Evolutionary conservation across 2,888 invertebrate species (phyloP), one percentile per base, ranked within the genome.

Genomic region (Eupithecia inturbata): DNA sequence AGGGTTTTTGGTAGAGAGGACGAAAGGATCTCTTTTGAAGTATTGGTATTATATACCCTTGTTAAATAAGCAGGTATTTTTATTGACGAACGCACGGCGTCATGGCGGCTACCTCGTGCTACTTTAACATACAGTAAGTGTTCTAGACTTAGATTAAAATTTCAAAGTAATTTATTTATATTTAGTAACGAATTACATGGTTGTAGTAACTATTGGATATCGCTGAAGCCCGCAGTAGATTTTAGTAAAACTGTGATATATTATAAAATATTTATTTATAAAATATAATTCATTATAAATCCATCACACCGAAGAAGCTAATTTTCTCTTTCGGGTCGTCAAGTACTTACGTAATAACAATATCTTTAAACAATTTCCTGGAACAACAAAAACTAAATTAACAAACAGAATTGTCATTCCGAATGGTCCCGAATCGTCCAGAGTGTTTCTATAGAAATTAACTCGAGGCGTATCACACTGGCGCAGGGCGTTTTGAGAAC

Each of bases 381-480:
- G n/a, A 22, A 31, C 63, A 70, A 26, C 64, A 64, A 70, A 70
- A 70, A 70, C 70, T 49, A 70, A 70, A 64, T 70, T 70, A 49
- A 53, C 26, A 26, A 63, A 70, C 70, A 16, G 49, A 70, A 70
- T 70, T 70, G 64, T 64, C 64, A 49, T 70, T 70, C 64, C 16
- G 49, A 64, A 36, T 36, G 64, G 64, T 36, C 36, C 36, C 14
- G 19, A 33, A 49, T 64, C 33, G 70, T 64, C 26, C 26, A 16
- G 45, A 36, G 64, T 64, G 60, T 41, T 69, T 45, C 49, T 53
- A 22, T 62, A 60, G 28, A 62, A 69, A 69, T 69, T 62, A 64
- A 22, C 45, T 49, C 3, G 14, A 26, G 6, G 39, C 10, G 22
- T 66, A 19, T 62, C 3, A 39, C 66, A 66, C 66, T 66, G 26